Evolutionary conservation across 2,888 invertebrate species (phyloP).

Genomic region (Ceriagrion tenellum): DNA sequence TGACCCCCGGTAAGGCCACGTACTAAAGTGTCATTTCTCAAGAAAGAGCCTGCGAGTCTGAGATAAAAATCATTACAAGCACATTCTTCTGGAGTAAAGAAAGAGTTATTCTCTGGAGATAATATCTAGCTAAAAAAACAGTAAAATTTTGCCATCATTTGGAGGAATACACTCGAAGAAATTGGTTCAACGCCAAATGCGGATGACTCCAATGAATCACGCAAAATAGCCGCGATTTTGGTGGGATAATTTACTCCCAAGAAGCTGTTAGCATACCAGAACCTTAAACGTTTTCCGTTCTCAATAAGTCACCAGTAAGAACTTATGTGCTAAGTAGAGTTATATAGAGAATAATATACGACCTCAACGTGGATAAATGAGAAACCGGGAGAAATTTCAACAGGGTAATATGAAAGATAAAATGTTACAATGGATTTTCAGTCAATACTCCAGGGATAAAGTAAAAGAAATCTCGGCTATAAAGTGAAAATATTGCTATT

Average conservation of each 20-base stretch:
- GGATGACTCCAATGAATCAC: constrained; percentile 36
- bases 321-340: not conserved
- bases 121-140: not conserved
- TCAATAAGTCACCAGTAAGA: not conserved
- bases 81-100: not conserved
- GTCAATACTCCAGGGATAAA: too few species aligned
- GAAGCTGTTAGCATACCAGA: not conserved
- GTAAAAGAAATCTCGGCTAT: too few species aligned
- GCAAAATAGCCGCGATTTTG: not conserved
- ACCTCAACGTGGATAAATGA: too few species aligned
- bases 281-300: not conserved
- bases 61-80: not conserved
- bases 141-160: not conserved
- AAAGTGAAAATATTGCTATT: too few species aligned
- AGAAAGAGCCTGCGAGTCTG: not conserved
- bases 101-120: not conserved
- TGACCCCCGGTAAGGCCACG: not conserved
- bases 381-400: too few species aligned
- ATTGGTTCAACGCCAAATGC: constrained; percentile 38
- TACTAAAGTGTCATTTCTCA: not conserved
- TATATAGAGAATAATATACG: not conserved
- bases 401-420: too few species aligned
- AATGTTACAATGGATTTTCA: too few species aligned
- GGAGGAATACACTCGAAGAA: not conserved
- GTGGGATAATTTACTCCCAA: not conserved